A percentile compares a stretch with the other conserved stretches of the same genome.
Evolutionary conservation across 2,797 vertebrate genomes (phyloP).

Genomic region (Peromyscus nudipes): DNA sequence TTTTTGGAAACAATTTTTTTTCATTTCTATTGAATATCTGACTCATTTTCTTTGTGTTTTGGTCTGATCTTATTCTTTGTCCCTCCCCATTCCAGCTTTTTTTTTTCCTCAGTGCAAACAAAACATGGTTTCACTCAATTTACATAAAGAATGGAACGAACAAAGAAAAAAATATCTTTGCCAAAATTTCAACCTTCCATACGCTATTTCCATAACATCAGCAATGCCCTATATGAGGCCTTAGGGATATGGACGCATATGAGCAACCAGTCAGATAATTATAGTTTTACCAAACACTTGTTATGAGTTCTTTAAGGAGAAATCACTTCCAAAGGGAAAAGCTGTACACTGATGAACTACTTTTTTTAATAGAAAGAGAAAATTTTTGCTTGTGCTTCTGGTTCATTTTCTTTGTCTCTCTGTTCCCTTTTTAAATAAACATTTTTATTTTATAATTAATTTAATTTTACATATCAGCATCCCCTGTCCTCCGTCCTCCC

Average conservation of each 20-base stretch:
- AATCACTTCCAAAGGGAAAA: constrained; percentile 47
- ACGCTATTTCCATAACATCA: constrained; percentile 72
- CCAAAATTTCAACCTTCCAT: constrained; percentile 54
- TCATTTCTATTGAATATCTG: constrained; percentile 2
- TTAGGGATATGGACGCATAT: constrained; percentile 62
- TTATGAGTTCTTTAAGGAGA: constrained; percentile 70
- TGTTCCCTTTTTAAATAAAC: neutral
- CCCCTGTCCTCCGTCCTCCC: too few relatives aligned
- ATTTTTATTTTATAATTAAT: too few relatives aligned
- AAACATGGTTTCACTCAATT: neutral
- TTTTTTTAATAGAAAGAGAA: constrained; percentile 1
- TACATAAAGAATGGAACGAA: constrained; percentile 30
- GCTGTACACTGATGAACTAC: neutral
- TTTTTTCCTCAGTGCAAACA: neutral
- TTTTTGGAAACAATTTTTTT: neutral
- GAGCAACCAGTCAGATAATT: constrained; percentile 58
- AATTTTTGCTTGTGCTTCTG: neutral
- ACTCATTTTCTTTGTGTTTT: neutral
- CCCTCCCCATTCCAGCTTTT: neutral
- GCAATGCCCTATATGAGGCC: constrained; percentile 2
- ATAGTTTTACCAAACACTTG: constrained; percentile 62
- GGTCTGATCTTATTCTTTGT: neutral
- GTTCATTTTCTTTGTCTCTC: neutral
- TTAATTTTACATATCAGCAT: too few relatives aligned
- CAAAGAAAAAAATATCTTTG: constrained; percentile 45